Base-by-base conservation (phyloP, 2,888 invertebrate genomes). In the Mactromeris polynyma region DNA sequence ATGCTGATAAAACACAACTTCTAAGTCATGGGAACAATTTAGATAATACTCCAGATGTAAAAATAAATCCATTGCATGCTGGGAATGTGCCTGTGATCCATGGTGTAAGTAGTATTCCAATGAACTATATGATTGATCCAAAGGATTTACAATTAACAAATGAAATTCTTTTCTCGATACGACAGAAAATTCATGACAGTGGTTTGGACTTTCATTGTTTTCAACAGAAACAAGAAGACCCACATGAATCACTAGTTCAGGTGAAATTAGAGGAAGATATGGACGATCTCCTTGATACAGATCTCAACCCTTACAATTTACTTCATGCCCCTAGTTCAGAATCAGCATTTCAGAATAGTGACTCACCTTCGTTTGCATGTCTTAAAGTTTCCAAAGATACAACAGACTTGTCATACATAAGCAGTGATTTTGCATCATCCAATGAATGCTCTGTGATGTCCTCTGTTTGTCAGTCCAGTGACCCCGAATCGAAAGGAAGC, bases 141-240 rank as follows among this genome's bases (percentile, higher is more conserved):
- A 19, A 26, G 36, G 73, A 73, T 36, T 73, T 73, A 73, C 33
- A 73, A 73, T 73, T 73, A 36, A 73, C 73, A 6, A 73, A 73
- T 73, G 33, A 73, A 19, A 73, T 73, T 73, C 36, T 73, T 9
- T 73, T 19, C 14, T 73, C 73, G 9, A 73, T 73, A 73, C 31
- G 73, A 19, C 73, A 73, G 14, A 33, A 36, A 17, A 36, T 73
- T 14, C 58, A 64, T 64, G 58, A 26, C 7, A 14, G 31, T 73
- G 33, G 6, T 36, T 17, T 19, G 3, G 33, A 73, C 26, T 3
- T 73, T 7, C 17, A 73, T 36, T 73, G 11, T 73, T 26, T 26
- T 26, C 31, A 73, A 36, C 36, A 11, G 7, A 26, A 33, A 33
- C 36, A 14, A 73, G 36, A 58, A 26, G n/a, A 58, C n/a, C 11